phyloP scores from a whole-genome alignment of 2,888 invertebrate species.

The Spodoptera exigua region DNA sequence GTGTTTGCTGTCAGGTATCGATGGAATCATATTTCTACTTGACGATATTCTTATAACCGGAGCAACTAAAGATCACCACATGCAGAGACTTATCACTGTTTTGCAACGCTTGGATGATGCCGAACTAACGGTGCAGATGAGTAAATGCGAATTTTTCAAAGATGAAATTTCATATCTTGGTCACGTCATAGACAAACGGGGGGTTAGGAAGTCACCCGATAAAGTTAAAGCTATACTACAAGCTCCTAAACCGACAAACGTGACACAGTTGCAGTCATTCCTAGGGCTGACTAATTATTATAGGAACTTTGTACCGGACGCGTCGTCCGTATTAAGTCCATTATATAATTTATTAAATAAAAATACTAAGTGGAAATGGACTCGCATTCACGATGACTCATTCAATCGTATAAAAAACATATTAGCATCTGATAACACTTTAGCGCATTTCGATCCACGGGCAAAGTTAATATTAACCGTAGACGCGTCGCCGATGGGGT shows the following conservation, averaged over 20 bases:
- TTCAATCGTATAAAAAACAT: conserved; percentile 13
- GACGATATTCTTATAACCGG: conserved; percentile 30
- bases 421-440: conserved; percentile 9
- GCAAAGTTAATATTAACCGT: conserved; percentile 20
- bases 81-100: neutral
- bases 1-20: conserved; percentile 9
- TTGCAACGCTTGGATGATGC: conserved; percentile 18
- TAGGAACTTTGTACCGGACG: conserved; percentile 31
- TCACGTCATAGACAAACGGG: conserved; percentile 28
- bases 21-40: conserved; percentile 20
- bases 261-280: conserved; percentile 40
- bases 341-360: conserved; percentile 41
- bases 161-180: too few relatives aligned
- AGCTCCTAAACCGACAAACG: conserved; percentile 31
- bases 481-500: conserved; percentile 20
- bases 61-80: neutral
- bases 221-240: too few relatives aligned
- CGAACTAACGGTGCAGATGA: conserved; percentile 23
- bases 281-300: conserved; percentile 23
- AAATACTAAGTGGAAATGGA: conserved; percentile 35
- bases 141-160: conserved; percentile 43
- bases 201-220: conserved; percentile 24
- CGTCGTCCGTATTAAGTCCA: conserved; percentile 32
- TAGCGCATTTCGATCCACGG: conserved; percentile 14
- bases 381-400: conserved; percentile 10